Conservation (phyloP, 2,797 vertebrate genomes). For the Pitangus sulphuratus region DNA sequence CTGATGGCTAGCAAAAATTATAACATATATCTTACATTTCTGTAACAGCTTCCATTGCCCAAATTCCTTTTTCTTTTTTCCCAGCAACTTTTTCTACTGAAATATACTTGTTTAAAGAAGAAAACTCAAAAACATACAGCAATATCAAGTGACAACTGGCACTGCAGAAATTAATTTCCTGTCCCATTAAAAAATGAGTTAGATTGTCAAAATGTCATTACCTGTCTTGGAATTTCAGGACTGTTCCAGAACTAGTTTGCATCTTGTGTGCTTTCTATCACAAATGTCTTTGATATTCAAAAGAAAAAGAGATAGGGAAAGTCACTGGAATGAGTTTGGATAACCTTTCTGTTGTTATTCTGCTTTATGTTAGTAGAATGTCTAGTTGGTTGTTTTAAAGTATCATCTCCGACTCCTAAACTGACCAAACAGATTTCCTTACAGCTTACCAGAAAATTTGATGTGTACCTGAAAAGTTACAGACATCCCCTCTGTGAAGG, state of each 20-base stretch:
- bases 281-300: neutral
- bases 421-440: neutral
- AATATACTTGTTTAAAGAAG: neutral
- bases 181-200: neutral
- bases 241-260: neutral
- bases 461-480: neutral
- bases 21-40: neutral
- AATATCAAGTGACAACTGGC: neutral
- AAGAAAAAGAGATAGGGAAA: neutral
- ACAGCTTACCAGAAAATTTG: neutral
- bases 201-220: neutral
- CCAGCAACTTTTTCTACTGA: neutral
- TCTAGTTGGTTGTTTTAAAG: neutral
- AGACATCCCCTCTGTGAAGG: neutral
- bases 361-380: neutral
- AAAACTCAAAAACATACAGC: neutral
- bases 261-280: neutral
- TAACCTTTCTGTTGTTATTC: neutral
- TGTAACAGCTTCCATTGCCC: neutral
- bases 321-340: neutral
- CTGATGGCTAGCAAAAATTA: conserved; percentile 11
- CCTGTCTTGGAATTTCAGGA: neutral
- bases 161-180: neutral
- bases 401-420: neutral
- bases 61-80: neutral